Base-by-base conservation (phyloP, 2,113 vertebrate species). In the Dunckerocampus dactyliophorus region DNA sequence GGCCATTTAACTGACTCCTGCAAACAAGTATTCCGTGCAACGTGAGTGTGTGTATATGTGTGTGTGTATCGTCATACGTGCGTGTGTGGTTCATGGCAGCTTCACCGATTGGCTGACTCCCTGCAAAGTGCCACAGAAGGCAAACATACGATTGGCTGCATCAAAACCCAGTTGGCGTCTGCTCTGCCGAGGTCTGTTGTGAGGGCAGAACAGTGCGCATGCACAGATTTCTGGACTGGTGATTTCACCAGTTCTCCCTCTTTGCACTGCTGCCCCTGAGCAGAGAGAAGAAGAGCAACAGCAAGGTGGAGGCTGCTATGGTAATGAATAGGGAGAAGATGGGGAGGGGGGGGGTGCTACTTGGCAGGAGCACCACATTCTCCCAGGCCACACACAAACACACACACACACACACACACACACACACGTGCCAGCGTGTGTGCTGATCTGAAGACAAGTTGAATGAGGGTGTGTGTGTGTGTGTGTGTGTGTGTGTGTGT, bases 221-320 rank as follows among this genome's bases (percentile, higher is more conserved):
- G 15, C 28, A 37, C 48, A 60, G 62, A 76, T 67, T 72, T 69
- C 72, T 75, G 63, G 77, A 78, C 75, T 48, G 28, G 31, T 22
- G 37, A 78, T 78, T 75, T 59, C 49, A 72, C 74, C 56, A 63
- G 65, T 73, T 85, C 72, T 74, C 57, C 61, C 68, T 81, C 67
- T 77, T 63, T 73, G 50, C 62, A 42, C 78, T 67, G 65, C 64
- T 77, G 73, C 72, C 72, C 80, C 66, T 62, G 68, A 83, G 69
- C 72, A 62, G 47, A 51, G 59, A 54, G 57, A 64, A 51, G 57
- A 79, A 24, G 53, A 54, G 59, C 48, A 62, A 65, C 60, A 71
- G 82, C 4, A 61, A 70, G 72, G 63, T 76, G 76, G 81, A 65
- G 76, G 84, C 79, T 88, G 83, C 85, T 85, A 88, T 89, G 85